Percentiles rank a stretch among this genome's conserved stretches.
Conservation (phyloP, 2,888 invertebrate species). For the Tanytarsus gracilentus region DNA sequence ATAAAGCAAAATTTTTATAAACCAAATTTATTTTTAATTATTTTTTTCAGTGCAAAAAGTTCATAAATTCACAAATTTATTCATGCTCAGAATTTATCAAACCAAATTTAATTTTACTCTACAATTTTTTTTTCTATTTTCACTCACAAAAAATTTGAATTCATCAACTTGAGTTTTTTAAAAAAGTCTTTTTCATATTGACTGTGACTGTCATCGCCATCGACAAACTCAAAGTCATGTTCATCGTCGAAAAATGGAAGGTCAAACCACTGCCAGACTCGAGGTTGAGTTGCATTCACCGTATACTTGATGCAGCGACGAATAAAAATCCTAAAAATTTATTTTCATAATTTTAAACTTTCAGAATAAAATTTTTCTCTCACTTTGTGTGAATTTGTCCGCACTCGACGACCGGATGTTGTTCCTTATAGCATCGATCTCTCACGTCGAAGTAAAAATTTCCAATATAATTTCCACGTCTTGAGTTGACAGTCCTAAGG, state of each 20-base stretch:
- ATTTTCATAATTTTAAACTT: background rate
- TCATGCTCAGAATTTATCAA: no score
- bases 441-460: conserved; percentile 38
- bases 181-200: no score
- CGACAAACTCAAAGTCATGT: conserved; percentile 27
- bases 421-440: conserved; percentile 36
- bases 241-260: conserved; percentile 38
- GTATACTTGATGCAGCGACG: conserved; percentile 40
- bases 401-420: conserved; percentile 37
- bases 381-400: conserved; percentile 35
- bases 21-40: no score
- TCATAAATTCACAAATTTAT: no score
- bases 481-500: conserved; percentile 36
- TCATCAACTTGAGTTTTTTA: no score
- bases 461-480: conserved; percentile 38
- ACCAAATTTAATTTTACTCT: no score
- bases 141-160: no score
- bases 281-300: conserved; percentile 34
- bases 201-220: conserved; percentile 5
- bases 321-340: conserved; percentile 32
- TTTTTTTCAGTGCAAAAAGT: no score
- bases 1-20: no score
- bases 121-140: no score
- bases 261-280: conserved; percentile 41
- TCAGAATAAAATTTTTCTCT: conserved; percentile 8